phyloP scores from a whole-genome alignment of 2,888 invertebrate genomes.

The Petrophora chlorosata region DNA sequence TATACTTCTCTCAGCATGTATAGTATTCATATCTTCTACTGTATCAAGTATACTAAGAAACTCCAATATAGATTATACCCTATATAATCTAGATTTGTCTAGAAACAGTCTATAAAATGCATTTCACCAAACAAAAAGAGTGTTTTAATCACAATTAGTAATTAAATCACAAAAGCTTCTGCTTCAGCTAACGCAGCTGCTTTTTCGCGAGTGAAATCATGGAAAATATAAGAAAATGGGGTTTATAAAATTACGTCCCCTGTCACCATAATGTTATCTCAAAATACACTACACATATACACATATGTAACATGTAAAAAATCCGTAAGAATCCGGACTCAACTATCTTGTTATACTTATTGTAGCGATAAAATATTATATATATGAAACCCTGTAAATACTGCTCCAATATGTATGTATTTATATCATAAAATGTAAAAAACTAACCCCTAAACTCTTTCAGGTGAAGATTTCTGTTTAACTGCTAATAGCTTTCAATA shows the following conservation, averaged over 20 bases:
- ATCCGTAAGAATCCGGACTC: conserved; percentile 67
- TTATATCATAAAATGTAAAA: conserved; percentile 38
- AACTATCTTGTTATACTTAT: conserved; percentile 7
- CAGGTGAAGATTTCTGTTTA: conserved; percentile 66
- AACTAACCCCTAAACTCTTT: conserved; percentile 60
- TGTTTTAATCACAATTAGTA: conserved; percentile 14
- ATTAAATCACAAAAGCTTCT: conserved; percentile 51
- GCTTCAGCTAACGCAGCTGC: conserved; percentile 77
- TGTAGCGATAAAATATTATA: conserved; percentile 6
- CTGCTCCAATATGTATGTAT: conserved; percentile 34
- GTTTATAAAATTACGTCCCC: conserved; percentile 28
- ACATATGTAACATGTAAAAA: conserved; percentile 40
- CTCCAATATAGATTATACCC: background rate
- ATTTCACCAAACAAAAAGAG: conserved; percentile 4
- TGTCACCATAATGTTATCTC: conserved; percentile 29
- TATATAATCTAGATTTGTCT: background rate
- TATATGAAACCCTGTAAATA: conserved; percentile 14
- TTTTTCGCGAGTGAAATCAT: conserved; percentile 60
- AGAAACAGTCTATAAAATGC: conserved; percentile 60
- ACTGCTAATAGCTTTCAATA: conserved; percentile 63
- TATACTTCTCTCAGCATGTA: conserved; percentile 33
- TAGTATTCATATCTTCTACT: conserved; percentile 30
- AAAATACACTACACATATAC: conserved; percentile 40
- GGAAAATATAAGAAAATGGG: conserved; percentile 32
- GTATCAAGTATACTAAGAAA: conserved; percentile 10